Base-by-base conservation (phyloP, 92 coral and sea anemone species). In the Siderastrea radians region DNA sequence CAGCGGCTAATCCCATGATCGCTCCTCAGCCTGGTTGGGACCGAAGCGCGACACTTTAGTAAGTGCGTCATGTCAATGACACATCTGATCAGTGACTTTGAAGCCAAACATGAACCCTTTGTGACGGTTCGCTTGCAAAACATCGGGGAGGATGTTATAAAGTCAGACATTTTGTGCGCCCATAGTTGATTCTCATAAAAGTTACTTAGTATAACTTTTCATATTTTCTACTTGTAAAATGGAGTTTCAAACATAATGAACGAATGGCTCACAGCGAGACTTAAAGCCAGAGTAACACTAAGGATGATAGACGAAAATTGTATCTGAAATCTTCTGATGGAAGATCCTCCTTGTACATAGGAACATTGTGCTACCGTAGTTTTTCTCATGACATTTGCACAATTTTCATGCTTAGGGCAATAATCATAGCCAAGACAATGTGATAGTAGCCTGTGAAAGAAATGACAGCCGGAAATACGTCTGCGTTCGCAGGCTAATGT, bases 11-110 rank as follows among this genome's bases (percentile, higher is more conserved):
- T 61, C 74, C 79, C 50, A n/a, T 74, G 79, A 63, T 61, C 38
- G 80, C 80, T 54, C 72, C 72, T 15, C 87, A 83, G 72, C 64
- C 72, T 38, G 61, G 61, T 51, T 84, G 87, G 87, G 87, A 72
- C 64, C 74, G 87, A 84, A 84, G 87, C 72, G 5, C 52, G 12
- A 62, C 53, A 73, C 72, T 49, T 65, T 80, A 73, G 11, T 84
- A 16, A 74, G 12, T 72, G 16, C 57, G 54, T 68, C 69, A 55
- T 60, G 47, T 69, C 14, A 26, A 26, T 26, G n/a, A 46, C 38
- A 2, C 58, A 3, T 17, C 55, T 58, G 86, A 69, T 17, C 44
- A 45, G 5, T 44, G 50, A 80, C 64, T 51, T 51, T 51, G 8
- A 8, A 55, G 10, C 61, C 12, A 14, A 14, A 26, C 38, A 26